Evolutionary conservation across 2,888 invertebrate genomes (phyloP).

Genomic region (Dione vanillae): DNA sequence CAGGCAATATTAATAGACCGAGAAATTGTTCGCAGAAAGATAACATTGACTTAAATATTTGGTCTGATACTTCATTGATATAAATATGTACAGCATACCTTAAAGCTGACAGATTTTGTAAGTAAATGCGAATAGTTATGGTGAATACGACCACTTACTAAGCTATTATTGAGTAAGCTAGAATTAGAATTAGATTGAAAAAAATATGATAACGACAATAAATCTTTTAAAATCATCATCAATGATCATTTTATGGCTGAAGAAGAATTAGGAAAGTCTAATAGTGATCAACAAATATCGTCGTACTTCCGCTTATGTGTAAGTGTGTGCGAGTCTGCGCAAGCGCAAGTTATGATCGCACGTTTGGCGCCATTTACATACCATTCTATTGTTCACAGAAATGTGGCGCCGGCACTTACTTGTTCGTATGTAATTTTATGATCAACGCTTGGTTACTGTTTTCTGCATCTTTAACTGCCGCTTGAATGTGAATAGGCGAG

Average conservation of each 20-base stretch:
- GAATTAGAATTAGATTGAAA: no score
- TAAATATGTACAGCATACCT: no score
- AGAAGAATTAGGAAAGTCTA: background rate
- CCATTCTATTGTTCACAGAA: constrained; percentile 81
- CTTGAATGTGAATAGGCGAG: constrained; percentile 64
- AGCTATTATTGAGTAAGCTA: no score
- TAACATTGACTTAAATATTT: constrained; percentile 17
- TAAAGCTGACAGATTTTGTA: no score
- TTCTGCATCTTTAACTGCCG: constrained; percentile 63
- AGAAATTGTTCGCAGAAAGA: constrained; percentile 24
- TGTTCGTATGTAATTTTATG: constrained; percentile 76
- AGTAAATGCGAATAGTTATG: no score
- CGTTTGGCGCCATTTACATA: constrained; percentile 76
- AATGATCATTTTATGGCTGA: background rate
- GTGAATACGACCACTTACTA: no score
- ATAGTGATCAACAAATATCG: constrained; percentile 16
- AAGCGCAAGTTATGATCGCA: constrained; percentile 72
- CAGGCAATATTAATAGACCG: constrained; percentile 25
- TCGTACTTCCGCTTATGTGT: constrained; percentile 8
- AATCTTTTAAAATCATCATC: background rate
- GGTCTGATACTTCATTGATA: no score
- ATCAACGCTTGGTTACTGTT: constrained; percentile 69
- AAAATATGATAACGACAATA: no score
- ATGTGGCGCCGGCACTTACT: constrained; percentile 75
- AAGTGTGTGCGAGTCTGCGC: constrained; percentile 49